Base-by-base conservation (phyloP, 2,888 invertebrate genomes). In the Sinopyrophorus schimmeli region DNA sequence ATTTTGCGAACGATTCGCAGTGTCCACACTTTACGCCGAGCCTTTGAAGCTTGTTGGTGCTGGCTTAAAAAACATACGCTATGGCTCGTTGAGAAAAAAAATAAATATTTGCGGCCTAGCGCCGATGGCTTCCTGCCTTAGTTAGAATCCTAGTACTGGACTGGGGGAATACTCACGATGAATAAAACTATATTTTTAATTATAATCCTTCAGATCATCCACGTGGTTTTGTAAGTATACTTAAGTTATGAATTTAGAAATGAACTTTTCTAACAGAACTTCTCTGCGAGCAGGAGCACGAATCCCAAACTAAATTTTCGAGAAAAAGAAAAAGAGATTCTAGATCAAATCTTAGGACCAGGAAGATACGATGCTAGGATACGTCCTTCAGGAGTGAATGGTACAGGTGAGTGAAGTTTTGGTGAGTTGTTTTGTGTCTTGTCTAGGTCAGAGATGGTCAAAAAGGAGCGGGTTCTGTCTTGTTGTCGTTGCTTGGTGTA, bases 341-440 rank as follows among this genome's bases (percentile, higher is more conserved):
- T 94, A 75, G 94, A 94, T 77, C 87, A 89, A 77, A 94, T 94
- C 75, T 81, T 94, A 69, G 92, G 92, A 57, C 89, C 89, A 55
- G 89, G 89, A 60, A 82, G 89, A 62, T 94, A 94, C 81, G 94
- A 94, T 77, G 92, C 92, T 59, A 81, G 93, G 69, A 94, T 94
- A 72, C 80, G 94, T 70, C 94, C 94, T 41, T 92, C 92, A 43
- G 94, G 94, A 64, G 86, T 91, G 75, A 93, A 94, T 75, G 92
- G 91, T 73, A 92, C 92, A 84, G 93, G 93, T 92, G 80, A 83
- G 84, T 47, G 20, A 5, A 21, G 32, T 31, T 31, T 47, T 23
- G 31, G 38, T 42, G 47, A 40, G 37, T 48, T 48, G 41, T 55
- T 42, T 37, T 40, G 24, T 42, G 35, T 48, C 48, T 57, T 53